These are phyloP conservation scores for Parapristionchus giblindavisi DNA, from an alignment of 2,888 invertebrate species.

Conservation along the genomic window DNA sequence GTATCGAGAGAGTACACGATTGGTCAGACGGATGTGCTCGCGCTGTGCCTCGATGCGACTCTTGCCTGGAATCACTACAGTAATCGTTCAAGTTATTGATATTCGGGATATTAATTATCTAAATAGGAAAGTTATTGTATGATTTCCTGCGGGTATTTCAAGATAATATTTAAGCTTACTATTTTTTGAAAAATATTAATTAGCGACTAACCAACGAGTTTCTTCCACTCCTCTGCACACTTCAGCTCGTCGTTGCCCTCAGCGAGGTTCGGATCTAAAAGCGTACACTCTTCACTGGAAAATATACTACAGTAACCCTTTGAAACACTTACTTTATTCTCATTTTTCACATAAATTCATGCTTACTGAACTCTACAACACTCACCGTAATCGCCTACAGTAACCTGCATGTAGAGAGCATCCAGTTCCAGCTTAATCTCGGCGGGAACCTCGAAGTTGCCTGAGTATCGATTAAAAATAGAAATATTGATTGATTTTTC, in stretches of 20 bases:
- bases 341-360: too few relatives aligned
- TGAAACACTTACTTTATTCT: too few relatives aligned
- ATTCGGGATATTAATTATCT: too few relatives aligned
- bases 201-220: slow-evolving; percentile 48
- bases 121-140: too few relatives aligned
- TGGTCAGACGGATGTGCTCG: slow-evolving; percentile 57
- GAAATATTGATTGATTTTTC: not conserved
- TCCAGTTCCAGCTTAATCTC: slow-evolving; percentile 51
- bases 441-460: slow-evolving; percentile 52
- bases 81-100: too few relatives aligned
- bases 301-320: too few relatives aligned
- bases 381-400: slow-evolving; percentile 57
- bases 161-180: too few relatives aligned
- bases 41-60: slow-evolving; percentile 55
- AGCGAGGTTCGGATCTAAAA: too few relatives aligned
- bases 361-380: too few relatives aligned
- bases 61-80: slow-evolving; percentile 46
- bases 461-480: not conserved
- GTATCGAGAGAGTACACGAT: slow-evolving; percentile 55
- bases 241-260: slow-evolving; percentile 51
- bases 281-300: too few relatives aligned
- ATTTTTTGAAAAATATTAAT: too few relatives aligned
- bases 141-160: too few relatives aligned
- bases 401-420: slow-evolving; percentile 57
- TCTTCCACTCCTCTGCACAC: slow-evolving; percentile 53